These are phyloP conservation scores for Sylvia atricapilla DNA, from an alignment of 2,113 vertebrate species.

Conservation along the genomic window DNA sequence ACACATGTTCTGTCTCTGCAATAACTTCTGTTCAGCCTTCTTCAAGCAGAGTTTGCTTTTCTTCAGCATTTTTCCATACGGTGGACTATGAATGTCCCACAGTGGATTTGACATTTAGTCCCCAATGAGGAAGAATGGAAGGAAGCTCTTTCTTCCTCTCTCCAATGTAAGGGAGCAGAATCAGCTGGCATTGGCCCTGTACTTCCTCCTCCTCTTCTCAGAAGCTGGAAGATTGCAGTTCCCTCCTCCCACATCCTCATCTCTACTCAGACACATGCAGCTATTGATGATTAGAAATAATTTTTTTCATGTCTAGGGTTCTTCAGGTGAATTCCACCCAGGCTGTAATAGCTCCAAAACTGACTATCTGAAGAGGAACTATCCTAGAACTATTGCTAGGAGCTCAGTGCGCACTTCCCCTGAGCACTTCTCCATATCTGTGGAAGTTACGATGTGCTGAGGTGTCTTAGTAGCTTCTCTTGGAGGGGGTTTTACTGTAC, in stretches of 20 bases:
- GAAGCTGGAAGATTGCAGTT: conserved; percentile 45
- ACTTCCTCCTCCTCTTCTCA: conserved; percentile 27
- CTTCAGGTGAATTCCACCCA: conserved; percentile 62
- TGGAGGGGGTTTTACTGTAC: neutral
- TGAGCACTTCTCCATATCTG: conserved; percentile 46
- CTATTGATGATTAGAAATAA: conserved; percentile 7
- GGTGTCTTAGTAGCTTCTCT: neutral
- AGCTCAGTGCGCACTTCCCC: conserved; percentile 38
- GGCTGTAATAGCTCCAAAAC: conserved; percentile 1
- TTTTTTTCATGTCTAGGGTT: neutral
- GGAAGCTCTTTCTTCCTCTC: neutral
- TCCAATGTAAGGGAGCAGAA: neutral
- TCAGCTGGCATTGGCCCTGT: neutral
- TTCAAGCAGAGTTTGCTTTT: neutral
- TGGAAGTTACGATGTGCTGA: neutral
- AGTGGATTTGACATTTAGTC: neutral
- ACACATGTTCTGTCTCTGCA: neutral
- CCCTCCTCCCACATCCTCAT: conserved; percentile 40
- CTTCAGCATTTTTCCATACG: neutral
- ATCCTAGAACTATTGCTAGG: conserved; percentile 6
- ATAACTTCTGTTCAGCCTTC: neutral
- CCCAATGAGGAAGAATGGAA: neutral
- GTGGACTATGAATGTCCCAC: neutral
- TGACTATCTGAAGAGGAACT: conserved; percentile 22
- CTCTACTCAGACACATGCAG: neutral